These are phyloP conservation scores for Neoseiulus cucumeris DNA, from an alignment of 1,140 invertebrate species.

Conservation along the genomic window DNA sequence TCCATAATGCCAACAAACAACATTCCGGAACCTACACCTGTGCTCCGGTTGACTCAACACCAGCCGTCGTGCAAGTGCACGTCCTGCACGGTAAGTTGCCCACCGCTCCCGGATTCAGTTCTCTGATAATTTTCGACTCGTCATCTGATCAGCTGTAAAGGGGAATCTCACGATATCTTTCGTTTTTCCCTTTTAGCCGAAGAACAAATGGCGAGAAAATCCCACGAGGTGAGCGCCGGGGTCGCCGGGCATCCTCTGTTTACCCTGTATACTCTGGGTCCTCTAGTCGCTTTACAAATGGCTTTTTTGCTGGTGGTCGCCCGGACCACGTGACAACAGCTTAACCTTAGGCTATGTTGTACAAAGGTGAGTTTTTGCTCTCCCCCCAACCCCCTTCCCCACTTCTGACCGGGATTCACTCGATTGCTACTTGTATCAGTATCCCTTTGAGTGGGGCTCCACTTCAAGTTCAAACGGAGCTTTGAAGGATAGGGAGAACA, in stretches of 20 bases:
- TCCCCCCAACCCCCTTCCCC: not conserved
- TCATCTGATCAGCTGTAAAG: no score
- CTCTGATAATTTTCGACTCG: no score
- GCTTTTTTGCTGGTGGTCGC: slow-evolving; percentile 1
- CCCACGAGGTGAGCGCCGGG: not conserved
- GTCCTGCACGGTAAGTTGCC: slow-evolving; percentile 65
- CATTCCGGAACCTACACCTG: slow-evolving; percentile 74
- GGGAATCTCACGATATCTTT: no score
- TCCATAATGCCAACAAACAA: slow-evolving; percentile 41
- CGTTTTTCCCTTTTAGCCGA: not conserved
- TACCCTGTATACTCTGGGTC: not conserved
- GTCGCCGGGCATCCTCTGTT: not conserved
- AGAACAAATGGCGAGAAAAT: not conserved
- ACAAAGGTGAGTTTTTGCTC: not conserved
- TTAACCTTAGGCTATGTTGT: slow-evolving; percentile 2
- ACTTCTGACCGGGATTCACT: not conserved
- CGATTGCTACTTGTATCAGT: not conserved
- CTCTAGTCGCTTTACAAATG: not conserved
- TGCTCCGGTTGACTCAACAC: slow-evolving; percentile 57
- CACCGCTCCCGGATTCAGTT: no score
- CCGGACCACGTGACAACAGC: slow-evolving; percentile 9
- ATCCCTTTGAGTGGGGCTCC: no score
- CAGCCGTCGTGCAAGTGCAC: slow-evolving; percentile 59
- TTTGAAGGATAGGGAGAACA: not conserved
- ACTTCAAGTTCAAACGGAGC: not conserved